Evolutionary conservation across 2,113 vertebrate genomes (phyloP).

Genomic region (Aleadryas rufinucha): DNA sequence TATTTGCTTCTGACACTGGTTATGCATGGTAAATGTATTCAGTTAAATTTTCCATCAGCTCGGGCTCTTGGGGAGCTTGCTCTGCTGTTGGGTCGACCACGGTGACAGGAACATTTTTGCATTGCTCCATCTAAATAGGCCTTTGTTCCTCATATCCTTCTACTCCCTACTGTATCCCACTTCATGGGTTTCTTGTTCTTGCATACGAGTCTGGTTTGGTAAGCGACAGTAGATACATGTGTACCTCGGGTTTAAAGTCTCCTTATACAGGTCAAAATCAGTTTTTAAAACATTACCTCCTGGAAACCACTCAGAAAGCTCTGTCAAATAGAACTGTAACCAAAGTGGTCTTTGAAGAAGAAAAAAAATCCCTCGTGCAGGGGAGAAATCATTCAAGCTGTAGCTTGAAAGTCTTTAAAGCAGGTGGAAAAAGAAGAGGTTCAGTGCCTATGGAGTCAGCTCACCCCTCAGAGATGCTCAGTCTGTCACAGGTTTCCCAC

Average conservation of each 20-base stretch:
- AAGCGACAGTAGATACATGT: neutral
- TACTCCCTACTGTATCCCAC: neutral
- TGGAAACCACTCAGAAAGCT: neutral
- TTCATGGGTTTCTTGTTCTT: neutral
- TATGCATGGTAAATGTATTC: neutral
- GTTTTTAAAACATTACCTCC: neutral
- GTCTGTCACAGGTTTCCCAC: neutral
- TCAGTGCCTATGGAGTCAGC: neutral
- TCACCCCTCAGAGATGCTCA: neutral
- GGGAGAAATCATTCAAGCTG: neutral
- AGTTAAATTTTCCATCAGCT: neutral
- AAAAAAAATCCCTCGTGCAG: neutral
- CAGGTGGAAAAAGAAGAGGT: neutral
- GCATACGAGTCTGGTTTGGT: neutral
- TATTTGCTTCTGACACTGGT: neutral
- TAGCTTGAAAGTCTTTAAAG: neutral
- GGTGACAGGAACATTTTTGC: neutral
- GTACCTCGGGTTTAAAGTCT: neutral
- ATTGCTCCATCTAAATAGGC: neutral
- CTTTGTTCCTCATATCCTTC: neutral
- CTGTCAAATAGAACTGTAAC: neutral
- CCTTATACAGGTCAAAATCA: neutral
- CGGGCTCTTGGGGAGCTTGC: neutral
- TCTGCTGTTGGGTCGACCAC: neutral
- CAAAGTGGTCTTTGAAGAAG: neutral